Evolutionary conservation across 1,140 invertebrate genomes (phyloP), one percentile per base, ranked within the genome.

Genomic region (Stegodyphus mimosarum): DNA sequence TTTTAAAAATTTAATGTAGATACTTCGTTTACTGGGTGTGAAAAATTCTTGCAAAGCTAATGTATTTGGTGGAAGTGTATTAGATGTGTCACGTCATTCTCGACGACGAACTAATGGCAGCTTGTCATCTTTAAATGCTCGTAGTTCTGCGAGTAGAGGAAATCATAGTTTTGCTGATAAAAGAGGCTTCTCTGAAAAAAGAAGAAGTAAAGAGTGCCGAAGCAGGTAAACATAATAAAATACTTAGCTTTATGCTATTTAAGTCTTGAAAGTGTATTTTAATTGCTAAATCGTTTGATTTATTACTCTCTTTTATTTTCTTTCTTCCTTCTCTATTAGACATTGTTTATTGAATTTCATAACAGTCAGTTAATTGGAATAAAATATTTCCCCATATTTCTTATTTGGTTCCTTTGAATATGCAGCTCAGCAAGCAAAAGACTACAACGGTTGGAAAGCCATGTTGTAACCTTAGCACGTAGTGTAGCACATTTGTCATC

Each of bases 401-500:
- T 60, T 72, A 55, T 77, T 67, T 87, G 88, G 87, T 71, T 63
- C 87, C 88, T 91, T 11, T 91, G n/a, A n/a, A n/a, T n/a, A n/a
- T n/a, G n/a, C n/a, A 96, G 94, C 94, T 94, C 87, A 94, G 96
- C 89, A 10, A 96, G 96, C 89, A 95, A 96, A 90, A 92, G 96
- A 75, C 97, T 98, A 90, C 95, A 97, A 90, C 92, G 96, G 17
- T 91, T 98, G 74, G 97, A 98, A 90, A 95, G 95, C 9, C 96
- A 98, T 90, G 96, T 98, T 11, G 95, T 97, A 9, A 97, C 96
- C 7, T 91, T 98, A 70, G 96, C 96, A 1, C 92, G 96, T 79
- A 97, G 95, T 86, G 96, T 98, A n/a, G 96, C 96, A 48, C 96
- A 97, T 90, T 91, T 98, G 5, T 97, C 96, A 17, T 96, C 95